Evolutionary conservation across 2,888 invertebrate genomes (phyloP).

Genomic region (Zaprionus obscuricornis): DNA sequence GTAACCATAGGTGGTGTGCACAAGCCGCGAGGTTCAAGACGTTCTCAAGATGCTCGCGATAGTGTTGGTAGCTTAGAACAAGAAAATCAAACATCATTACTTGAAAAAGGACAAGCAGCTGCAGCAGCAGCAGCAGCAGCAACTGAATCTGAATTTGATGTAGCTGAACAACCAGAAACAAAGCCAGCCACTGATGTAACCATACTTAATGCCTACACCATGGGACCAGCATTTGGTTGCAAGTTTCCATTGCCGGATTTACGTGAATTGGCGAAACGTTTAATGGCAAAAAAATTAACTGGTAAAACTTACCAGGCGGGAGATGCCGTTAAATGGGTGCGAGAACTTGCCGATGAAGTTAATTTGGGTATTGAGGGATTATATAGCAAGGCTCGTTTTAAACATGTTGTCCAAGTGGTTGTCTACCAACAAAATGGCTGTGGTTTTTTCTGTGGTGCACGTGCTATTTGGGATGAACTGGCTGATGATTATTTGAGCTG

Average conservation of each 20-base stretch:
- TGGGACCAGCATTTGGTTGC: slow-evolving; percentile 61
- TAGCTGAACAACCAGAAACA: slow-evolving; percentile 24
- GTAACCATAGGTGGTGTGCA: background rate
- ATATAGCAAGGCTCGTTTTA: slow-evolving; percentile 43
- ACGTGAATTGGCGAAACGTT: slow-evolving; percentile 29
- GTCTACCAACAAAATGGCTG: slow-evolving; percentile 59
- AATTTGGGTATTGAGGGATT: slow-evolving; percentile 47
- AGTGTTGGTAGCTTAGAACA: background rate
- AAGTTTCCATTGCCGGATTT: slow-evolving; percentile 59
- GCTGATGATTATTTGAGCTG: slow-evolving; percentile 45
- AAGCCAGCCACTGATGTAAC: slow-evolving; percentile 53
- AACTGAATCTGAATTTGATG: slow-evolving; percentile 23
- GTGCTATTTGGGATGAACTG: slow-evolving; percentile 57
- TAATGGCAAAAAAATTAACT: slow-evolving; percentile 17
- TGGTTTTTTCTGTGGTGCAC: slow-evolving; percentile 56
- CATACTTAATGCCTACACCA: slow-evolving; percentile 50
- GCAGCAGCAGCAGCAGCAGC: no score
- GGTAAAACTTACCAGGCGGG: slow-evolving; percentile 43
- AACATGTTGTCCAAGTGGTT: slow-evolving; percentile 50
- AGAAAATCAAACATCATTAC: background rate
- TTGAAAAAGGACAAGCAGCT: background rate
- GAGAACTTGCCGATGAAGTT: slow-evolving; percentile 52
- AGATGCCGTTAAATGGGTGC: slow-evolving; percentile 53
- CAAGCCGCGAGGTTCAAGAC: no score
- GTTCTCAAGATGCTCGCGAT: background rate